These are phyloP conservation scores for Junonia oenone DNA, from an alignment of 2,888 invertebrate genomes.

Conservation along the genomic window DNA sequence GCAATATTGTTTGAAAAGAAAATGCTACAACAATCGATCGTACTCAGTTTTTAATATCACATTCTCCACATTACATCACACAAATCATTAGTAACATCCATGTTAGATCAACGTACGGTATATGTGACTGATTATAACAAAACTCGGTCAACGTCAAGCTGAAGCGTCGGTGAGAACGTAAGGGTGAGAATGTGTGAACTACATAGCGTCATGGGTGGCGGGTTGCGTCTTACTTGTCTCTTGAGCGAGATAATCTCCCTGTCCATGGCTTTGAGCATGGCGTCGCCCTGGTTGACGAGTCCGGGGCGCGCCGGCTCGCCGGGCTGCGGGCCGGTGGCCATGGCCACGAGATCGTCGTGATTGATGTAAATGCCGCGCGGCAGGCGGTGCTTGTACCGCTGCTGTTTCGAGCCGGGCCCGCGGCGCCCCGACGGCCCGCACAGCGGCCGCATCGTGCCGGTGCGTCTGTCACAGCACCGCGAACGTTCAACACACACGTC, in stretches of 20 bases:
- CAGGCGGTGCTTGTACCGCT: conserved; percentile 88
- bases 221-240: conserved; percentile 91
- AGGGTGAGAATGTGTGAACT: conserved; percentile 63
- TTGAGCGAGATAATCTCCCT: conserved; percentile 96
- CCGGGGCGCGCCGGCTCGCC: conserved; percentile 74
- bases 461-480: conserved; percentile 83
- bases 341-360: conserved; percentile 95
- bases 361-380: conserved; percentile 98
- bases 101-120: conserved; percentile 5
- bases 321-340: conserved; percentile 88
- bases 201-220: conserved; percentile 45
- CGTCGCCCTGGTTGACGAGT: conserved; percentile 84
- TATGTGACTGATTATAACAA: not conserved
- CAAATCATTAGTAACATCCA: conserved; percentile 33
- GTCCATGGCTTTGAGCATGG: conserved; percentile 94
- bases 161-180: conserved; percentile 39
- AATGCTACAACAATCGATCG: conserved; percentile 19
- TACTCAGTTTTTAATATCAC: conserved; percentile 39
- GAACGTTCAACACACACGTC: conserved; percentile 38
- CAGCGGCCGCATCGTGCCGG: conserved; percentile 88
- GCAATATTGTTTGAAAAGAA: conserved; percentile 22
- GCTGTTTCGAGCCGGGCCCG: conserved; percentile 74
- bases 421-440: conserved; percentile 84
- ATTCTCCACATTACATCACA: conserved; percentile 63
- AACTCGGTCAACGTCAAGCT: conserved; percentile 4